Percentiles rank a stretch among this genome's conserved stretches.
phyloP scores from a whole-genome alignment of 2,797 vertebrate species.

The Poeciliopsis presidionis region DNA sequence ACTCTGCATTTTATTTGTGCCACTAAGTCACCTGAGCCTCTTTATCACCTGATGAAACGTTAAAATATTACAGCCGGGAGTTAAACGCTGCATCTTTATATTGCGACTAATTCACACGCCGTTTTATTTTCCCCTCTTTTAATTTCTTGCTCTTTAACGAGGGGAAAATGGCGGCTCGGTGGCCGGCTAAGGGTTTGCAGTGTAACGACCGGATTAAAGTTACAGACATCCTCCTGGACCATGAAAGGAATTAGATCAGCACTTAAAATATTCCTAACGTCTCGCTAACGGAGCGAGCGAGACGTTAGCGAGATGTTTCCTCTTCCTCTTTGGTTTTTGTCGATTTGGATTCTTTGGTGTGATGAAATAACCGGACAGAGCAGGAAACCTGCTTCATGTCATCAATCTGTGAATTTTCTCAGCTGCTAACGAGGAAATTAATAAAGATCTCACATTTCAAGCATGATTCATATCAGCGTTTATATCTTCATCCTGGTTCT shows the following conservation, averaged over 20 bases:
- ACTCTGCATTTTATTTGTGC: not conserved
- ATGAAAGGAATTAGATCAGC: not conserved
- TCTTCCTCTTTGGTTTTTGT: not conserved
- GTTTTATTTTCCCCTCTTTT: slow-evolving; percentile 2
- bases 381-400: slow-evolving; percentile 18
- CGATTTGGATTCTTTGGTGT: slow-evolving; percentile 13
- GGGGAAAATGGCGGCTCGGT: not conserved
- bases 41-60: not conserved
- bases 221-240: not conserved
- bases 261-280: not conserved
- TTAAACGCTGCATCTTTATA: not conserved
- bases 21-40: not conserved
- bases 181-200: slow-evolving; percentile 8
- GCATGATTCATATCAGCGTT: slow-evolving; percentile 21
- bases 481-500: not conserved
- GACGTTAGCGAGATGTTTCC: not conserved
- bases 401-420: slow-evolving; percentile 15
- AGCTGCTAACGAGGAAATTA: slow-evolving; percentile 15
- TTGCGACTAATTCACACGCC: not conserved
- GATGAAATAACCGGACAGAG: slow-evolving; percentile 46
- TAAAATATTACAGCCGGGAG: not conserved
- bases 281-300: too few relatives aligned
- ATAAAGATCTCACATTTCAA: slow-evolving; percentile 27
- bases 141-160: not conserved
- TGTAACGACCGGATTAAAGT: slow-evolving; percentile 11